These are phyloP conservation scores for Sebastes paucispinis DNA, from an alignment of 2,797 vertebrate genomes.

Conservation along the genomic window DNA sequence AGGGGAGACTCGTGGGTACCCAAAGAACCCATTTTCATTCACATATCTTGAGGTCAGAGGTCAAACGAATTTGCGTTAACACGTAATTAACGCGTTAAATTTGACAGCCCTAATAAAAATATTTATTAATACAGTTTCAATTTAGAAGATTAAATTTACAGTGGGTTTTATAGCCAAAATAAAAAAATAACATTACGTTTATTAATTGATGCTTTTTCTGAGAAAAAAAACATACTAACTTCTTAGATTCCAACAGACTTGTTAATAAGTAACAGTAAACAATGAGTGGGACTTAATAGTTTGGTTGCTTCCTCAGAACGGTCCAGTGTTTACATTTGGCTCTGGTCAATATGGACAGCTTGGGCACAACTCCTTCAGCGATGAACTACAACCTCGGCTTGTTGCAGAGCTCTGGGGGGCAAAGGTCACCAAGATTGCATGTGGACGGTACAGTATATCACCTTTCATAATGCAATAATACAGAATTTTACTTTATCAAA, in stretches of 20 bases:
- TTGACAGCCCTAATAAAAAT: background rate
- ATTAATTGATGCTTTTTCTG: slow-evolving; percentile 19
- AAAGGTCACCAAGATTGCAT: slow-evolving; percentile 81
- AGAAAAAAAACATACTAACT: background rate
- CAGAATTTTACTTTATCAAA: background rate
- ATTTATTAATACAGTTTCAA: background rate
- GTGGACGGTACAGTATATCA: slow-evolving; percentile 82
- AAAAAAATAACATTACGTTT: background rate
- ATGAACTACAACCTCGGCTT: slow-evolving; percentile 81
- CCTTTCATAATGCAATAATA: slow-evolving; percentile 3
- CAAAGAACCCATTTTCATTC: too few relatives aligned
- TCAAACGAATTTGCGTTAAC: too few relatives aligned
- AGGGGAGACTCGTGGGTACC: too few relatives aligned
- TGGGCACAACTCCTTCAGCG: slow-evolving; percentile 84
- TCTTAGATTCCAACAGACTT: background rate
- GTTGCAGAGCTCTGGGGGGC: slow-evolving; percentile 82
- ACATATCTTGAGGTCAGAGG: too few relatives aligned
- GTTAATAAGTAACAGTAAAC: background rate
- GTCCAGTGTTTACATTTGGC: slow-evolving; percentile 87
- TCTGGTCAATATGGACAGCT: slow-evolving; percentile 86
- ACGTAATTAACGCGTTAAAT: too few relatives aligned
- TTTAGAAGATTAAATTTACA: background rate
- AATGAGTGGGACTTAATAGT: background rate
- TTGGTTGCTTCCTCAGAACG: slow-evolving; percentile 73
- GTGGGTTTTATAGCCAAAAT: background rate